Percentiles rank a stretch among this genome's conserved stretches.
These are phyloP conservation scores for Danaus melanippus DNA, from an alignment of 1,140 invertebrate species.

Conservation along the genomic window DNA sequence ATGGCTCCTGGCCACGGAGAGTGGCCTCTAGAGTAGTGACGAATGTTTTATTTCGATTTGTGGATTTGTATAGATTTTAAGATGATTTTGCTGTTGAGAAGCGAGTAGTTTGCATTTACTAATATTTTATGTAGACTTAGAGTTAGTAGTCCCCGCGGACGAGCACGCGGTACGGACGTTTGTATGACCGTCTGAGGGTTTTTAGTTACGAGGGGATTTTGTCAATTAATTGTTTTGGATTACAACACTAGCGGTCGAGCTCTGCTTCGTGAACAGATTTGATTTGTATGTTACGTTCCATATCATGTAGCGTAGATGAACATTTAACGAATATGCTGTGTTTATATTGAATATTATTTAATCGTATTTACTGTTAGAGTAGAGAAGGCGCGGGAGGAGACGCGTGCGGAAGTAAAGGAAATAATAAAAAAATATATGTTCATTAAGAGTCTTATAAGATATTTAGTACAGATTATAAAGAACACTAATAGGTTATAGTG, in stretches of 20 bases:
- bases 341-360: constrained; percentile 41
- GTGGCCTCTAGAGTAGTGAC: constrained; percentile 21
- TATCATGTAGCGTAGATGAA: constrained; percentile 46
- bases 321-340: constrained; percentile 46
- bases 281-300: constrained; percentile 47
- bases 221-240: constrained; percentile 55
- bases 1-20: constrained; percentile 11
- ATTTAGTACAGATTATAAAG: constrained; percentile 42
- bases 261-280: constrained; percentile 42
- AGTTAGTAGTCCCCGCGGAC: constrained; percentile 42
- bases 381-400: constrained; percentile 17
- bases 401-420: constrained; percentile 35
- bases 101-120: constrained; percentile 67
- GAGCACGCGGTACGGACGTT: too few species aligned
- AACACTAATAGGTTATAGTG: constrained; percentile 38
- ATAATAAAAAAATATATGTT: constrained; percentile 37
- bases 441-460: constrained; percentile 39
- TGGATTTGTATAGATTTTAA: constrained; percentile 34
- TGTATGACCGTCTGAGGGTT: background rate
- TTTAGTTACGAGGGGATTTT: constrained; percentile 41
- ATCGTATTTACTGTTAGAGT: constrained; percentile 48
- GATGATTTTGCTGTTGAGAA: constrained; percentile 35
- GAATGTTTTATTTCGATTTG: constrained; percentile 28
- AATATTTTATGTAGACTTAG: constrained; percentile 66
- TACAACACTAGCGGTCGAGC: constrained; percentile 23